Evolutionary conservation across 2,888 invertebrate genomes (phyloP).

Genomic region (Acleris emargana): DNA sequence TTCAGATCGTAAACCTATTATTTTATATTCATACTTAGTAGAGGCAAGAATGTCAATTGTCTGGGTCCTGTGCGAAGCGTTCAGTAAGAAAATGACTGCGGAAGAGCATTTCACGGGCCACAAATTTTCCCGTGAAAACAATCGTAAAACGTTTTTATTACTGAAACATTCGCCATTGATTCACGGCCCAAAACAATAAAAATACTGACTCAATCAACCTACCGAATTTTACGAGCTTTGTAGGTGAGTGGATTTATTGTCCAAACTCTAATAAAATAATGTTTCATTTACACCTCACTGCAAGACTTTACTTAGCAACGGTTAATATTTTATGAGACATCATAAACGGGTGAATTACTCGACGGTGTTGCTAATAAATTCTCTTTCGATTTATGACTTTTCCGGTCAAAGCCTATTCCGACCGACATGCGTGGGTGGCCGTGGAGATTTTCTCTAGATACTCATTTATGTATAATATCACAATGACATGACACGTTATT

Average conservation of each 20-base stretch:
- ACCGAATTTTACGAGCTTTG: constrained; percentile 74
- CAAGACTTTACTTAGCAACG: constrained; percentile 51
- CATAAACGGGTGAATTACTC: constrained; percentile 38
- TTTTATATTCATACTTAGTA: constrained; percentile 34
- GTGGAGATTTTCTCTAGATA: too few relatives aligned
- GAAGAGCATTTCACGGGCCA: constrained; percentile 78
- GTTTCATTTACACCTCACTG: constrained; percentile 71
- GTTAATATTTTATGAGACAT: constrained; percentile 47
- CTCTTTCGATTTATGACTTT: constrained; percentile 14
- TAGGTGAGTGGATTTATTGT: constrained; percentile 79
- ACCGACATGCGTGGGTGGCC: background rate
- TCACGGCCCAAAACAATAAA: constrained; percentile 81
- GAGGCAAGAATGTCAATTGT: constrained; percentile 32
- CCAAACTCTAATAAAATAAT: constrained; percentile 69
- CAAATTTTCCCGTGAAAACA: constrained; percentile 81
- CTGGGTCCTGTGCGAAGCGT: constrained; percentile 40
- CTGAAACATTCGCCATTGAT: constrained; percentile 82
- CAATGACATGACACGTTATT: too few relatives aligned
- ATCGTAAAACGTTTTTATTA: constrained; percentile 82
- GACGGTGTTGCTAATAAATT: constrained; percentile 29
- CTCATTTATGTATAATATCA: too few relatives aligned
- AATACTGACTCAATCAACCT: constrained; percentile 83
- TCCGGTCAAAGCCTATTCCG: background rate
- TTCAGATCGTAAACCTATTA: constrained; percentile 37
- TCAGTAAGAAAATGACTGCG: constrained; percentile 70